Percentiles rank a stretch among this genome's conserved stretches.
Conservation (phyloP, 2,797 vertebrate species). For the Pelodytes ibericus region DNA sequence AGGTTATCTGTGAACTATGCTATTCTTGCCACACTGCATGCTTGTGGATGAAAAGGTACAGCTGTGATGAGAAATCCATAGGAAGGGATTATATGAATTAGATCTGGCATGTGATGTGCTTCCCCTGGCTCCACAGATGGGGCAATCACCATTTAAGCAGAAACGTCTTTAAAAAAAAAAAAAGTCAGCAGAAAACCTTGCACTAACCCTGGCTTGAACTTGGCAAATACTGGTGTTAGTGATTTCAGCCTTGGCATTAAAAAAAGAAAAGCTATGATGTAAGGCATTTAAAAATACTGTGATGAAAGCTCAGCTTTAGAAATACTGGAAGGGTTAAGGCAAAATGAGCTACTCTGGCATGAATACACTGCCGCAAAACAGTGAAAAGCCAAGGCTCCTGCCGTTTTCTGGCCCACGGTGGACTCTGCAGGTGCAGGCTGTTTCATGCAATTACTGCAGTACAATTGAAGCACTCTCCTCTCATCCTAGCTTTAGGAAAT, state of each 20-base stretch:
- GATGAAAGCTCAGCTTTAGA: background rate
- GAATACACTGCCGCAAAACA: constrained; percentile 44
- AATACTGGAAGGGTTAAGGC: constrained; percentile 43
- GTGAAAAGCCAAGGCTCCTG: constrained; percentile 33
- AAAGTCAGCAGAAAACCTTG: constrained; percentile 44
- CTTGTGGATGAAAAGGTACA: constrained; percentile 30
- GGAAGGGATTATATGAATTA: constrained; percentile 41
- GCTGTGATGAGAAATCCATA: constrained; percentile 38
- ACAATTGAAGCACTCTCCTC: constrained; percentile 44
- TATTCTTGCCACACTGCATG: constrained; percentile 19
- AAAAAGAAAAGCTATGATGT: constrained; percentile 9
- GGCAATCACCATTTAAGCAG: constrained; percentile 44
- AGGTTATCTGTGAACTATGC: background rate
- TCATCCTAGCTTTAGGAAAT: constrained; percentile 54
- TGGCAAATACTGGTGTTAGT: constrained; percentile 24
- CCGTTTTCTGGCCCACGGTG: constrained; percentile 23
- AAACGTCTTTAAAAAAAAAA: constrained; percentile 41
- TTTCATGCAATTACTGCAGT: constrained; percentile 31
- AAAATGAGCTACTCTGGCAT: constrained; percentile 33
- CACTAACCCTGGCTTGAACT: constrained; percentile 28
- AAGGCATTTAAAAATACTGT: background rate
- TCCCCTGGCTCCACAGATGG: constrained; percentile 37
- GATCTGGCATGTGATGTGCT: constrained; percentile 37
- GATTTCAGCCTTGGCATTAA: constrained; percentile 23
- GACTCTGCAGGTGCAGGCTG: constrained; percentile 40